Percentiles rank a stretch among this genome's conserved stretches.
Evolutionary conservation across 1,140 invertebrate species (phyloP).

Genomic region (Drosophila kohkoa): DNA sequence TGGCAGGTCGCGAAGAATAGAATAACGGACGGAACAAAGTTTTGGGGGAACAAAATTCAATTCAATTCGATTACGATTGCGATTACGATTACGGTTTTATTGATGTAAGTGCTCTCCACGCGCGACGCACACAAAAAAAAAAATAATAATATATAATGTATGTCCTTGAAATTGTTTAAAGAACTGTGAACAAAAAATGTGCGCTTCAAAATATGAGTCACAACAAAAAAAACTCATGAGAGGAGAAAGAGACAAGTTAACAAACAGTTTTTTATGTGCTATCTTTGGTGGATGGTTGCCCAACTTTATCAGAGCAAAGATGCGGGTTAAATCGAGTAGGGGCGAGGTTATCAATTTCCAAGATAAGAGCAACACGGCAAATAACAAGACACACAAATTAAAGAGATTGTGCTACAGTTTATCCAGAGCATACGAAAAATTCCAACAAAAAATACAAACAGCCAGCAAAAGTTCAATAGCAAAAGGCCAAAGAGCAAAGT

Average conservation of each 20-base stretch:
- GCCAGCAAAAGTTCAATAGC: not conserved
- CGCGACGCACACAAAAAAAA: not conserved
- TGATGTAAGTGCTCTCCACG: slow-evolving; percentile 25
- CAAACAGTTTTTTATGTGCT: not conserved
- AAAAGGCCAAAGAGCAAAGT: not conserved
- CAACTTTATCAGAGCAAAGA: slow-evolving; percentile 40
- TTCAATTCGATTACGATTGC: not conserved
- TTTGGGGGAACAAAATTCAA: not conserved
- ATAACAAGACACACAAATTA: slow-evolving; percentile 55
- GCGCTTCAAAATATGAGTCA: slow-evolving; percentile 17
- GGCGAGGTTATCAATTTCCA: slow-evolving; percentile 53
- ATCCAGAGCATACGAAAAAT: not conserved
- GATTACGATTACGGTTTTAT: not conserved
- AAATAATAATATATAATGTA: no score
- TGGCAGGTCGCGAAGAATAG: slow-evolving; percentile 65
- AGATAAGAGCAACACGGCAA: slow-evolving; percentile 40
- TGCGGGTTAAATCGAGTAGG: slow-evolving; percentile 38
- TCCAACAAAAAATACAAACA: not conserved
- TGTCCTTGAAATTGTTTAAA: slow-evolving; percentile 3
- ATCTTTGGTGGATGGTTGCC: slow-evolving; percentile 7
- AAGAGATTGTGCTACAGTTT: slow-evolving; percentile 43
- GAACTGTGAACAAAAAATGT: slow-evolving; percentile 14
- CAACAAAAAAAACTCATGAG: not conserved
- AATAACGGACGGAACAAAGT: not conserved
- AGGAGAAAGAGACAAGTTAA: not conserved